Conservation (phyloP, 2,797 vertebrate species). For the Chloroceryle amazona region DNA sequence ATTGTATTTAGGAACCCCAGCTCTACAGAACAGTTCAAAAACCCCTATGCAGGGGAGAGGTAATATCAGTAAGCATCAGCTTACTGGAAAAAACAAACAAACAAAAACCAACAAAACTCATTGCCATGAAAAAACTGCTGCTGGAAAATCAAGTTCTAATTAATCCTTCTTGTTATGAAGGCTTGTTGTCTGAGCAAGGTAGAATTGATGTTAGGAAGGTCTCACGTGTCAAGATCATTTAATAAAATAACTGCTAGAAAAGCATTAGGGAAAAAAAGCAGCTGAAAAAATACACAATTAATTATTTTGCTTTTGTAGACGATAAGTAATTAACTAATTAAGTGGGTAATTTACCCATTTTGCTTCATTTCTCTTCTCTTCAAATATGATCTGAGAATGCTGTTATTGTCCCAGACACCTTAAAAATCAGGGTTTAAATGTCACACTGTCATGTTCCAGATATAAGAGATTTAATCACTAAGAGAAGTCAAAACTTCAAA, state of each 20-base stretch:
- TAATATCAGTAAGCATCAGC: not conserved
- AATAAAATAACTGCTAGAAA: conserved; percentile 14
- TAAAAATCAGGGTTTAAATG: conserved; percentile 1
- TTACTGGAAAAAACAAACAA: not conserved
- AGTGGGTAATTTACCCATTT: not conserved
- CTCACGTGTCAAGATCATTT: not conserved
- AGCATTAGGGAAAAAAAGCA: not conserved
- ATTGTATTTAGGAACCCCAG: not conserved
- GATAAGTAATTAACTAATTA: conserved; percentile 14
- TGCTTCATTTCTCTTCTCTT: not conserved
- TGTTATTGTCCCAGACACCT: not conserved
- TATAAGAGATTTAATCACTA: not conserved
- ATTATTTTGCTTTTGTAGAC: conserved; percentile 17
- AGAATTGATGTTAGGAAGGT: not conserved
- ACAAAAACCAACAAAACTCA: not conserved
- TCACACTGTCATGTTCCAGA: not conserved
- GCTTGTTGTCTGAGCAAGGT: not conserved
- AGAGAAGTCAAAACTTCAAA: not conserved
- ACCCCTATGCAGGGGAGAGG: not conserved
- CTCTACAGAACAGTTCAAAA: not conserved
- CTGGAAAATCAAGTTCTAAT: not conserved
- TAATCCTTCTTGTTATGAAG: not conserved
- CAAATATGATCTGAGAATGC: not conserved
- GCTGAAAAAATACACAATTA: not conserved
- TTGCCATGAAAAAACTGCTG: not conserved